These are phyloP conservation scores for Buteo buteo DNA, from an alignment of 2,113 vertebrate species.

Conservation along the genomic window DNA sequence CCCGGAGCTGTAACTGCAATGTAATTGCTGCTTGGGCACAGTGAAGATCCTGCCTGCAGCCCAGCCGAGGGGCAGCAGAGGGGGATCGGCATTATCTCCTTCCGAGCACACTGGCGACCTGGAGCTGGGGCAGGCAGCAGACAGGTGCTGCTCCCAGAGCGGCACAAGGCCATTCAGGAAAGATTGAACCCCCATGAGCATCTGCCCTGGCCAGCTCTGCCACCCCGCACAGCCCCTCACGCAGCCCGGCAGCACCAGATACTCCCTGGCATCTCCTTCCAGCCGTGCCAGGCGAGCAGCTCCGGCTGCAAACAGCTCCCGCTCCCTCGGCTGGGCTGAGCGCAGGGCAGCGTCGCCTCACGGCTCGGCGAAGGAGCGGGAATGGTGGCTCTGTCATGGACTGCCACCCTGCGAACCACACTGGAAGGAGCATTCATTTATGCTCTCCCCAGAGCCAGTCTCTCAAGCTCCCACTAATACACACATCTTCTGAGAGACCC, in stretches of 20 bases:
- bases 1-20: fast-evolving
- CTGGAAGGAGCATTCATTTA: neutral
- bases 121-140: neutral
- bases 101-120: neutral
- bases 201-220: neutral
- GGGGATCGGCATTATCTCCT: neutral
- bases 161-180: neutral
- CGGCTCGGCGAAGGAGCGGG: neutral
- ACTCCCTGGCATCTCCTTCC: neutral
- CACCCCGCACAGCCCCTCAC: neutral
- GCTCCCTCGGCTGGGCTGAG: neutral
- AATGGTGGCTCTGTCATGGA: fast-evolving
- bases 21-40: too few species aligned
- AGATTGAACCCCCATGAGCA: neutral
- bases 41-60: neutral
- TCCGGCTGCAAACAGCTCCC: neutral
- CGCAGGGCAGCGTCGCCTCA: neutral
- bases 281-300: neutral
- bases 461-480: too few species aligned
- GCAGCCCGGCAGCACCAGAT: neutral
- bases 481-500: neutral
- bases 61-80: neutral
- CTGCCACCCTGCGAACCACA: fast-evolving
- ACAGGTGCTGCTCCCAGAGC: neutral
- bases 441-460: neutral